phyloP scores from a whole-genome alignment of 64 coral and sea anemone genomes.

The Pocillopora verrucosa region DNA sequence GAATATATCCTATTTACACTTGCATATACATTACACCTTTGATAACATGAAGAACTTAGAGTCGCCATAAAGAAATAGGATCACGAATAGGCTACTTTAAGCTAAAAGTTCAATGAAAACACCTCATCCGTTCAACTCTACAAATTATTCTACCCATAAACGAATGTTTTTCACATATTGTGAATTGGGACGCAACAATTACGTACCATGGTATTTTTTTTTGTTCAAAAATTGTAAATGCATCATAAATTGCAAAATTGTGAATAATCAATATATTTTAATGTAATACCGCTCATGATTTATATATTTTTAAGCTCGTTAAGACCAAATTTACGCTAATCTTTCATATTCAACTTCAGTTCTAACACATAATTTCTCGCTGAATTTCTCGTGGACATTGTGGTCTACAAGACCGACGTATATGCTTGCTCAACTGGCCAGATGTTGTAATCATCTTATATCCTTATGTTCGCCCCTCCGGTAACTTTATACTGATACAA shows the following conservation, averaged over 20 bases:
- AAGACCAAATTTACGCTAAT: not conserved
- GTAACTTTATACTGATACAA: slow-evolving; percentile 15
- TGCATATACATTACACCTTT: not conserved
- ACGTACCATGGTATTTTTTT: not conserved
- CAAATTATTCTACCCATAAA: not conserved
- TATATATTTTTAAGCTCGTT: not conserved
- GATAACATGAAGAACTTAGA: not conserved
- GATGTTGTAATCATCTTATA: slow-evolving; percentile 12
- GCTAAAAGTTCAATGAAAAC: not conserved
- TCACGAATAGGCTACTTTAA: not conserved
- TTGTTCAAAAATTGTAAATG: not conserved
- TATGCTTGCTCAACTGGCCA: not conserved
- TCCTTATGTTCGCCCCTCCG: not conserved
- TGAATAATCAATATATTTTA: not conserved
- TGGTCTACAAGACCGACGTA: not conserved
- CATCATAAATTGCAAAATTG: not conserved
- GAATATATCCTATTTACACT: not conserved
- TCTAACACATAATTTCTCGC: not conserved
- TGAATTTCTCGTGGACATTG: not conserved
- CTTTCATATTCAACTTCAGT: not conserved
- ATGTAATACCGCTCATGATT: not conserved
- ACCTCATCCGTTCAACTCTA: not conserved
- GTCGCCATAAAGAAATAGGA: not conserved
- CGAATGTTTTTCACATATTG: not conserved
- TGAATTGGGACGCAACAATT: not conserved